Evolutionary conservation across 2,797 vertebrate genomes (phyloP), one percentile per base, ranked within the genome.

Genomic region (Pteronotus mesoamericanus): DNA sequence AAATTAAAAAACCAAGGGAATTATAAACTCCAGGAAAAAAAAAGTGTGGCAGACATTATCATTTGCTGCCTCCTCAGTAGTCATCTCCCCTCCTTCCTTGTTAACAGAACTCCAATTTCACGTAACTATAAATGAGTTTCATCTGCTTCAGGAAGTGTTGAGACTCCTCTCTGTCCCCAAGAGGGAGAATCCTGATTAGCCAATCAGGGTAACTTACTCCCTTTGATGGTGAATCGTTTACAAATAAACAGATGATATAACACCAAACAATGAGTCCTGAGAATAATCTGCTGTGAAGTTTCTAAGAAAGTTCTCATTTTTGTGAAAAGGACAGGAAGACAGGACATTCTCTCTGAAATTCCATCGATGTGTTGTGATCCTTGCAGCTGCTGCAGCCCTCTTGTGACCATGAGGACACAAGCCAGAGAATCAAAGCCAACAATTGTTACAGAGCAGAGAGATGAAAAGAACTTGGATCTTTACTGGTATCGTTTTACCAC

Each of bases 1-100:
- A 61, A 34, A 66, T 66, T n/a, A n/a, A 39, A 72, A 96, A 94
- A 59, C 59, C 48, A 89, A 94, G 57, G 79, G 32, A 77, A 80
- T 61, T 80, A 84, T 57, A 88, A 84, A 88, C 44, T 77, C 57
- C 66, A 80, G 29, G 66, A 59, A 48, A 92, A 48, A 92, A 86
- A 72, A 91, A 57, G 26, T 87, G 24, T 68, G 29, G 11, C 53
- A 85, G 55, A 32, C n/a, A 59, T 78, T 83, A 86, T 79, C 78
- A 90, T 80, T 72, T 88, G 26, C 80, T 80, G 37, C 53, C 32
- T 94, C 37, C 18, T n/a, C 78, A 83, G 51, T 3, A 48, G n/a
- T 44, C 72, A 74, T 74, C 9, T 26, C 9, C 42, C 64, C 46
- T 57, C 32, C 19, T 69, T 86, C 64, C 66, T 82, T 78, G 82